Conservation (phyloP, 2,888 invertebrate genomes). For the Agrilus mali region DNA sequence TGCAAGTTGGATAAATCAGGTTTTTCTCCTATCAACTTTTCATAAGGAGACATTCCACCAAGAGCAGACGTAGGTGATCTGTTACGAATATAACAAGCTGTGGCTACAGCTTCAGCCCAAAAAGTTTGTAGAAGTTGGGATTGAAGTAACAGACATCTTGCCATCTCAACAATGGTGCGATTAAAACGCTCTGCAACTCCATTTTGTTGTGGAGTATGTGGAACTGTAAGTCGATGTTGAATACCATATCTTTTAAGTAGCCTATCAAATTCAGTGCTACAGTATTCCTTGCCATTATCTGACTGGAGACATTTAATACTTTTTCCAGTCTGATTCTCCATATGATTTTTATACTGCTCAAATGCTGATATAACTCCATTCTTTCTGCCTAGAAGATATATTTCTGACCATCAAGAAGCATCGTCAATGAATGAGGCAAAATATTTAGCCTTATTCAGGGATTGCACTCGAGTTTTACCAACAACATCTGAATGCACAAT, state of each 20-base stretch:
- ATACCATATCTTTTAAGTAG: conserved; percentile 15
- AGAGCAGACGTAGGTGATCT: conserved; percentile 17
- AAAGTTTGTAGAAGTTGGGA: conserved; percentile 10
- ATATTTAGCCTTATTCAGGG: no score
- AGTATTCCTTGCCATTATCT: conserved; percentile 15
- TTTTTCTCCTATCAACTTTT: conserved; percentile 5
- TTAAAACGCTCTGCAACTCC: conserved; percentile 8
- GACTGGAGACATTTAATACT: conserved; percentile 11
- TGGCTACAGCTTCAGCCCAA: conserved; percentile 25
- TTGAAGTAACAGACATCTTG: no score
- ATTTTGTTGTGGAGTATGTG: conserved; percentile 15
- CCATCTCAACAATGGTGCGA: no score
- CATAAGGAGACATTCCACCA: conserved; percentile 6
- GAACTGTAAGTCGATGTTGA: conserved; percentile 9
- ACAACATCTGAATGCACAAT: no score
- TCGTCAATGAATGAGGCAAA: no score
- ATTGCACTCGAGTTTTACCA: no score
- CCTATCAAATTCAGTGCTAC: conserved; percentile 9
- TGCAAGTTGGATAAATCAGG: conserved; percentile 16
- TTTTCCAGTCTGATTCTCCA: conserved; percentile 5
- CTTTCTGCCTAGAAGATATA: no score
- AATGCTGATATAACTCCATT: no score
- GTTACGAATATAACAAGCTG: conserved; percentile 23
- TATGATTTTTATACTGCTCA: no score
- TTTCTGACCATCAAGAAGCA: no score